Evolutionary conservation across 2,888 invertebrate genomes (phyloP), one percentile per base, ranked within the genome.

Genomic region (Pomacea canaliculata): DNA sequence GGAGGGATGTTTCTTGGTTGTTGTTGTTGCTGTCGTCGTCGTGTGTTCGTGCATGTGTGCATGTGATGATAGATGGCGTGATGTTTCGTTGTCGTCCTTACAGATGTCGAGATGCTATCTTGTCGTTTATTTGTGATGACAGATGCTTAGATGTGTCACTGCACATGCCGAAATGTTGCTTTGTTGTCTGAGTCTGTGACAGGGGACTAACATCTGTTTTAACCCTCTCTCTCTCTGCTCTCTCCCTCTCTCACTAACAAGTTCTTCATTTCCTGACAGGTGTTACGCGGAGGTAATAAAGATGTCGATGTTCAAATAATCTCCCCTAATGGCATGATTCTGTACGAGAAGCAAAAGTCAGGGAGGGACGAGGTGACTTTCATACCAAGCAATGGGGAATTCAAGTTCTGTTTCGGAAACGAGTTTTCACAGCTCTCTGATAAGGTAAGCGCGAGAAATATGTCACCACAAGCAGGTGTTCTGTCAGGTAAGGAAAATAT

Each of bases 361-460:
- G 78, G 79, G 1, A 83, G 80, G 48, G 89, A 84, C 60, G 79
- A 77, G 16, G 82, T 86, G 60, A 78, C 82, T 18, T 86, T 89
- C 77, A 85, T 88, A n/a, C 82, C 87, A 0, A 85, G 87, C 16
- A 81, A 82, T 69, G 89, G 89, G n/a, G 85, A 87, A 46, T 89
- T 83, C 79, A 76, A 79, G 19, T 87, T 79, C 69, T 79, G 79
- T 73, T 79, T 79, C 73, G 63, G 86, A 56, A 88, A 88, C 76
- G 86, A 89, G 78, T 90, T 89, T 79, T 89, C 90, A 7, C 85
- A 85, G 3, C 78, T 87, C 68, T 82, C 86, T 7, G 88, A 89
- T 76, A 90, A 90, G 80, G 78, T 85, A 27, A 70, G 59, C 9
- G 49, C 18, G 19, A 1, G 49, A 46, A 37, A 37, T 37, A 37